These are phyloP conservation scores for Ceyx margarethae DNA, from an alignment of 2,113 vertebrate species.

Conservation along the genomic window DNA sequence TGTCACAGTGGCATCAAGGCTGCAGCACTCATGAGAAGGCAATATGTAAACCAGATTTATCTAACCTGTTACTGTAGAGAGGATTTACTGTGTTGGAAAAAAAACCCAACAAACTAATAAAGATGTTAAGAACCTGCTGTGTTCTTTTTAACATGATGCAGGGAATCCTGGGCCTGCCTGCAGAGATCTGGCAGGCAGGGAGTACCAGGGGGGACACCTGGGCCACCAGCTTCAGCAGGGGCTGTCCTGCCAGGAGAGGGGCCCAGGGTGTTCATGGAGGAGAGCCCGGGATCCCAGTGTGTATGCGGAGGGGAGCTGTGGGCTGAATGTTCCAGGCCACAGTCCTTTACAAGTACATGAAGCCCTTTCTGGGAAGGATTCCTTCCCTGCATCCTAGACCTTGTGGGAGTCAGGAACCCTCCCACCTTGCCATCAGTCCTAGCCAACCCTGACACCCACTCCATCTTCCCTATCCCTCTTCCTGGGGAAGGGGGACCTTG, in stretches of 20 bases:
- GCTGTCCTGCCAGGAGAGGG: not conserved
- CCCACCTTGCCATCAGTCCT: too few species aligned
- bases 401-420: not conserved
- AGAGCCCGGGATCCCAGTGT: not conserved
- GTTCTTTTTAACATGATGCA: not conserved
- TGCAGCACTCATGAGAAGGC: constrained; percentile 35
- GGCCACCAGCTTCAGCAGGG: not conserved
- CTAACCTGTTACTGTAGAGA: constrained; percentile 68
- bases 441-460: too few species aligned
- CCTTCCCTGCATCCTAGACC: not conserved
- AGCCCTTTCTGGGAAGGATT: not conserved
- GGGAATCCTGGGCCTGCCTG: not conserved
- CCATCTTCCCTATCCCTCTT: too few species aligned
- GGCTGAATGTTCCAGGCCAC: not conserved
- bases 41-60: constrained; percentile 64
- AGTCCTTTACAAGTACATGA: not conserved
- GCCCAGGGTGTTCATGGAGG: not conserved
- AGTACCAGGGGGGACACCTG: not conserved
- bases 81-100: constrained; percentile 69
- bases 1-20: constrained; percentile 49
- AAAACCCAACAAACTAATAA: constrained; percentile 73
- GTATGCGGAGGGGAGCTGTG: not conserved
- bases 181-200: not conserved
- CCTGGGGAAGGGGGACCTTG: too few species aligned
- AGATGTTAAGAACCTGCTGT: constrained; percentile 55